phyloP scores from a whole-genome alignment of 2,888 invertebrate genomes.

The Cheiracanthium punctorium region DNA sequence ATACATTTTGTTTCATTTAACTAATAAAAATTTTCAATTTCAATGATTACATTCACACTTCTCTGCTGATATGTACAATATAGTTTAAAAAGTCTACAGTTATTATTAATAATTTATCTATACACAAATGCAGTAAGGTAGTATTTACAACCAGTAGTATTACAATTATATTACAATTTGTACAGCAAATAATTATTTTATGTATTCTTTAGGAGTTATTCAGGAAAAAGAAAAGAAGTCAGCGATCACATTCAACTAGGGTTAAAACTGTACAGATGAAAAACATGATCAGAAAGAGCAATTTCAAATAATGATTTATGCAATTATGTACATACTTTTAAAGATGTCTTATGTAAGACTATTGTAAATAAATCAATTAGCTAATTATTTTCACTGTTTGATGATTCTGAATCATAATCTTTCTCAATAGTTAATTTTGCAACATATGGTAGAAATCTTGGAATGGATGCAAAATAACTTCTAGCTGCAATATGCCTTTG shows the following conservation, averaged over 20 bases:
- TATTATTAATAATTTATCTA: too few species aligned
- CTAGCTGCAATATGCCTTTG: constrained; percentile 66
- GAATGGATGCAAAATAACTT: constrained; percentile 64
- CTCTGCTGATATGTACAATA: too few species aligned
- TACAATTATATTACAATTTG: too few species aligned
- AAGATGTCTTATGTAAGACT: neutral
- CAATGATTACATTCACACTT: too few species aligned
- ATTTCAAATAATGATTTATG: neutral
- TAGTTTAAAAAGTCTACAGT: too few species aligned
- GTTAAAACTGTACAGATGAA: neutral
- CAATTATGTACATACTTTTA: neutral
- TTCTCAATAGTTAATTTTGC: neutral
- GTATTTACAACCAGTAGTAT: too few species aligned
- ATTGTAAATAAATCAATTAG: neutral
- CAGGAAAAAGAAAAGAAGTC: constrained; percentile 15
- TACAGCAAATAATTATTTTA: constrained; percentile 18
- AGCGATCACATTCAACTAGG: constrained; percentile 19
- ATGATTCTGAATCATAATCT: neutral
- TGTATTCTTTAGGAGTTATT: constrained; percentile 43
- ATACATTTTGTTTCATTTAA: too few species aligned
- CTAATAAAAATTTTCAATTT: too few species aligned
- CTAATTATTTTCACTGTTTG: neutral
- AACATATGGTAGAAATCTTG: constrained; percentile 59
- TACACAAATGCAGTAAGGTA: too few species aligned
- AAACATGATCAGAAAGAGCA: neutral